Evolutionary conservation across 2,113 vertebrate genomes (phyloP), one percentile per base, ranked within the genome.

Genomic region (Cyanoramphus novaezelandiae): DNA sequence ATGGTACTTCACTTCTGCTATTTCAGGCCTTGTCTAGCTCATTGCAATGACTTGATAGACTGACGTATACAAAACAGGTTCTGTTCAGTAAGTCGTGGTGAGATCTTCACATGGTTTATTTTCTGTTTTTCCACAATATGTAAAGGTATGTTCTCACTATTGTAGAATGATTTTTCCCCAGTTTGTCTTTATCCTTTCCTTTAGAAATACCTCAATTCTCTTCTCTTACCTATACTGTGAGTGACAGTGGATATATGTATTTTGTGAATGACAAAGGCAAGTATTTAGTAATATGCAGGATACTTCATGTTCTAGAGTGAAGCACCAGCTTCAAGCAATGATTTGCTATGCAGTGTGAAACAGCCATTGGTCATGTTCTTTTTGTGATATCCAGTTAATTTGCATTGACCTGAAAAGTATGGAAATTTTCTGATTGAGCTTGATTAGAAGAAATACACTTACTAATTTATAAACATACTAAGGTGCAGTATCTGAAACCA

Each of bases 1-100:
- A 62, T 82, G 27, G 44, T 85, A 29, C 91, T 94, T 92, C 74
- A 85, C 57, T 92, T 91, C 65, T 92, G 74, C 83, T 91, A 10
- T 96, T 95, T 95, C 67, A 87, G 49, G 41, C 74, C 59, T 91
- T 87, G 62, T 82, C 87, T 92, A 23, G 94, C 44, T 87, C 77
- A 72, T 95, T 95, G 82, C 82, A 89, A 79, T 91, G 33, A 65
- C 70, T 69, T 46, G 57, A 62, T 78, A 88, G 60, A n/a, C 57
- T 79, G 62, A 64, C 0, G 0, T 52, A 17, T 82, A 62, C 63
- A 62, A 82, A 91, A 28, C 13, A 47, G 7, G 52, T 39, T 90
- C 39, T 70, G 11, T 75, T 95, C 62, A 86, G 33, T 90, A 60
- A 63, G 33, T 86, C 0, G 1, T 60, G 55, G 13, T 74, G 50